Conservation (phyloP, 2,113 vertebrate species). For the Peromyscus maniculatus region DNA sequence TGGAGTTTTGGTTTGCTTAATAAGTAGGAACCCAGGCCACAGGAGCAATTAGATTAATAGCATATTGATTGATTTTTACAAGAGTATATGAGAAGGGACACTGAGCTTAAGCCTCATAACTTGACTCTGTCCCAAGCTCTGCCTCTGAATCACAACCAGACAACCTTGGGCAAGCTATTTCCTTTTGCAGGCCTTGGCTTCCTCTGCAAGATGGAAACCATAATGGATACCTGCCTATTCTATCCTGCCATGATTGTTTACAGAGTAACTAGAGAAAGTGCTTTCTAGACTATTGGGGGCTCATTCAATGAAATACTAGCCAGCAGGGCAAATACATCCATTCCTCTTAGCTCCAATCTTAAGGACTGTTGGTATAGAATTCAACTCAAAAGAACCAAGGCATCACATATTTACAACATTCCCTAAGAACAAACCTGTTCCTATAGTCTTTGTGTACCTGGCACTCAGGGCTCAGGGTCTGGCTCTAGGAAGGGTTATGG, state of each 20-base stretch:
- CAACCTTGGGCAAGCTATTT: neutral
- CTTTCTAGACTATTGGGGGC: neutral
- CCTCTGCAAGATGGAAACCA: neutral
- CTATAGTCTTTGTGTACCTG: neutral
- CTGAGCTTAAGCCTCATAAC: neutral
- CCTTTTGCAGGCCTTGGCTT: neutral
- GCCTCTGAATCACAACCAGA: neutral
- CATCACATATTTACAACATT: accelerated
- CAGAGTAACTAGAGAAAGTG: neutral
- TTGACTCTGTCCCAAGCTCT: neutral
- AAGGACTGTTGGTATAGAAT: too few relatives aligned
- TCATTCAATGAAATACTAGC: neutral
- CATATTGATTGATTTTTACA: neutral
- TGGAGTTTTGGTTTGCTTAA: neutral
- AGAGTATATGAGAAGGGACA: neutral
- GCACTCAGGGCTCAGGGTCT: neutral
- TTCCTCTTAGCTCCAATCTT: neutral
- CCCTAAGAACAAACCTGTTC: neutral
- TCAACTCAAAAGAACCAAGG: neutral
- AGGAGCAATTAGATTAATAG: neutral
- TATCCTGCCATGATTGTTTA: neutral
- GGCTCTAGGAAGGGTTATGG: neutral
- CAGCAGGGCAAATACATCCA: accelerated
- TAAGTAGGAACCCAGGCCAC: neutral
- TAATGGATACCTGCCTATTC: neutral